These are phyloP conservation scores for Pterobdella sp. DNA, from an alignment of 2,888 invertebrate species.

Conservation along the genomic window DNA sequence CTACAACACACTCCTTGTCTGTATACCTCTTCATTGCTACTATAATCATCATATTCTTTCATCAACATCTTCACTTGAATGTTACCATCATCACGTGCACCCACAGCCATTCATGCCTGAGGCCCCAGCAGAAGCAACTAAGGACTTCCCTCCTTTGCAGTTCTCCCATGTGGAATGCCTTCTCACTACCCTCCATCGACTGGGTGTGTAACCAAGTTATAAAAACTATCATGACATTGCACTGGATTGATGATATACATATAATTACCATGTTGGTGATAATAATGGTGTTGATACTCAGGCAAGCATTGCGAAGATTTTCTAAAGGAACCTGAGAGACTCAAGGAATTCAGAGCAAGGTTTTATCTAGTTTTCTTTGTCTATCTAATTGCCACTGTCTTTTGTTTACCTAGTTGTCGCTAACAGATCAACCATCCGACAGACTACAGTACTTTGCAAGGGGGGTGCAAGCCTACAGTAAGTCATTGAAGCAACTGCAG, in stretches of 20 bases:
- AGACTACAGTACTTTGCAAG: conserved; percentile 84
- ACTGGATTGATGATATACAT: no score
- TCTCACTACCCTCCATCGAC: conserved; percentile 65
- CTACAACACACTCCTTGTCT: conserved; percentile 17
- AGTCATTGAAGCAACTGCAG: conserved; percentile 58
- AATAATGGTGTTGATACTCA: background rate
- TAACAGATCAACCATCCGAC: no score
- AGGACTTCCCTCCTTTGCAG: conserved; percentile 68
- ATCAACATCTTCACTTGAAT: conserved; percentile 51
- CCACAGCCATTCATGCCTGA: conserved; percentile 52
- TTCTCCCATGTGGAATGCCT: conserved; percentile 89
- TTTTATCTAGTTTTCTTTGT: conserved; percentile 31
- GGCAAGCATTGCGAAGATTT: conserved; percentile 60
- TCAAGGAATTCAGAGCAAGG: conserved; percentile 70
- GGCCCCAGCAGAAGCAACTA: conserved; percentile 57
- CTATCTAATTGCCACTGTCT: no score
- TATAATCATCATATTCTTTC: background rate
- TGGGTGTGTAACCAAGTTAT: conserved; percentile 53
- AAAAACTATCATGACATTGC: no score
- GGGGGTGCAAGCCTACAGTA: conserved; percentile 76
- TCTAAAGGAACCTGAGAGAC: conserved; percentile 58
- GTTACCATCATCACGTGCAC: conserved; percentile 65
- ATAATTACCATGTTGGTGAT: no score
- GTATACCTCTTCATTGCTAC: background rate
- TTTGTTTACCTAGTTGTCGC: no score